Evolutionary conservation across 2,888 invertebrate genomes (phyloP), one percentile per base, ranked within the genome.

Genomic region (Campopleginae sp.): DNA sequence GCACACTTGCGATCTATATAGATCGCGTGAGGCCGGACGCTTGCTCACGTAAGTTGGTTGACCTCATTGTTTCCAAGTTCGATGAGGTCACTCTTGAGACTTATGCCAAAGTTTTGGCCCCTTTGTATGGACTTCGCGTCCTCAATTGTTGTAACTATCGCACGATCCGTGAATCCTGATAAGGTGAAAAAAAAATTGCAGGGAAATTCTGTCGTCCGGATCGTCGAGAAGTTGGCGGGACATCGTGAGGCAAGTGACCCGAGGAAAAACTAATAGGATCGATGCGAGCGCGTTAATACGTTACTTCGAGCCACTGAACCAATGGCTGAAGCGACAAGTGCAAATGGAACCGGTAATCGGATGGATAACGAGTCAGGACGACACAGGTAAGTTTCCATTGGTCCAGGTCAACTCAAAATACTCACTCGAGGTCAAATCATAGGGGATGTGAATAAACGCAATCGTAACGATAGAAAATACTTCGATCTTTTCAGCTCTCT

Each of bases 1-100:
- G 74, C 96, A 98, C 90, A 96, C 96, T 51, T 98, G 98, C 90
- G 97, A 98, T 92, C 95, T 98, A 44, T 97, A 98, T 91, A 94
- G 96, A 90, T 97, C 97, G 48, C 94, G 96, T 85, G 97, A 97
- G 87, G 98, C 98, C 7, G 98, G 98, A 4, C 94, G 96, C 83
- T 93, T 97, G 65, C 93, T 98, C 71, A 95, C 96, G 98, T 97
- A 93, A 92, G 94, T 92, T 44, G 46, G 46, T 44, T 12, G 10
- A 66, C 27, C 19, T 63, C 19, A 42, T 48, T 66, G 44, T 12
- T 76, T 17, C 27, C 27, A 1, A 33, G 4, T 10, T 6, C n/a
- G 19, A n/a, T 0, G 51, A 48, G n/a, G 19, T 31, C 19, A 51
- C 33, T 71, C 38, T 51, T 7, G 7, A 14, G 2, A 2, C 1